Evolutionary conservation across 53 echinoderm and acorn worm species (phyloP).

Genomic region (Hippasteria phrygiana): DNA sequence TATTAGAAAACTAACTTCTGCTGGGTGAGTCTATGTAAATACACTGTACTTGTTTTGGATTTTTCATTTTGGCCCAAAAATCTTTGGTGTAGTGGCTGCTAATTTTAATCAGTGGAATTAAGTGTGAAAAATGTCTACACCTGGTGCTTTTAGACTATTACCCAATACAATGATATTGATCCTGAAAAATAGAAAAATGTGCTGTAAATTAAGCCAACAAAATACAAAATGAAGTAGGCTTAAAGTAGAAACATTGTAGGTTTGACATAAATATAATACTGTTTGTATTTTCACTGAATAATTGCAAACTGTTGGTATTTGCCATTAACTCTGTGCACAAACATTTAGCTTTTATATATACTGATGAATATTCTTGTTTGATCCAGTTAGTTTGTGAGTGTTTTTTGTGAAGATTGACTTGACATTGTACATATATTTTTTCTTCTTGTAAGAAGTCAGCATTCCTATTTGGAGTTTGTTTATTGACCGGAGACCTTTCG

Average conservation of each 20-base stretch:
- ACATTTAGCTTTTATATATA: constrained; percentile 48
- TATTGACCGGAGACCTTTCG: constrained; percentile 19
- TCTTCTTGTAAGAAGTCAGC: constrained; percentile 56
- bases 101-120: neutral
- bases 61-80: neutral
- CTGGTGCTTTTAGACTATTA: constrained; percentile 8
- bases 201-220: constrained; percentile 9
- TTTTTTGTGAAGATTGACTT: neutral
- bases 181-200: neutral
- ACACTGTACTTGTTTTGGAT: neutral
- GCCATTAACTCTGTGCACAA: constrained; percentile 39
- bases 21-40: too few relatives aligned
- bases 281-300: constrained; percentile 43
- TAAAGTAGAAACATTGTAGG: neutral
- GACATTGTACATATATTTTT: constrained; percentile 37
- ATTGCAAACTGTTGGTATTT: constrained; percentile 35
- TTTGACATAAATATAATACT: neutral
- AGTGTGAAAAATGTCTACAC: neutral
- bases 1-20: too few relatives aligned
- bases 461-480: constrained; percentile 17
- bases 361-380: constrained; percentile 16
- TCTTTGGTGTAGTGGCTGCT: neutral
- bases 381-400: neutral
- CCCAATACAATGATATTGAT: neutral
- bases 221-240: neutral